Conservation (phyloP, 2,113 vertebrate genomes). For the Pelodiscus sinensis region DNA sequence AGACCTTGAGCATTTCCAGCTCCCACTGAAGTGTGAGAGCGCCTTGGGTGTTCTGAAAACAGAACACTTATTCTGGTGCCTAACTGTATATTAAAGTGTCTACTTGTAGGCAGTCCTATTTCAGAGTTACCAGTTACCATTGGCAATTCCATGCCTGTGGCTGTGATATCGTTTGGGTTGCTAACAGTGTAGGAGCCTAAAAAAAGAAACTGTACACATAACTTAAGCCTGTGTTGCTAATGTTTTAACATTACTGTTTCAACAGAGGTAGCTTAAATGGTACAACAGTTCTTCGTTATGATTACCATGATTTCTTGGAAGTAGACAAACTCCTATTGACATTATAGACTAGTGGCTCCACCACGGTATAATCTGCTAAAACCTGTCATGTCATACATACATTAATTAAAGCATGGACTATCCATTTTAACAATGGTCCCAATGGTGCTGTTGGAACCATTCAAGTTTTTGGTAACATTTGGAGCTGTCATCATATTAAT, state of each 20-base stretch:
- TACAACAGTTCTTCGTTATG: conserved; percentile 41
- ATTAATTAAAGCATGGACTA: conserved; percentile 46
- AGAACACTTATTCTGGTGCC: background rate
- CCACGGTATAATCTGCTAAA: conserved; percentile 8
- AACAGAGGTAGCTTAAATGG: background rate
- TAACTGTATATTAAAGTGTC: background rate
- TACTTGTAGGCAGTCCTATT: background rate
- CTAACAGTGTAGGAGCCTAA: background rate
- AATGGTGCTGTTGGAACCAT: background rate
- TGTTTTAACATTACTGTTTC: conserved; percentile 22
- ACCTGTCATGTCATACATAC: conserved; percentile 27
- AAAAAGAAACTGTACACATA: background rate
- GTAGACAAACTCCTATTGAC: conserved; percentile 37
- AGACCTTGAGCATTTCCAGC: background rate
- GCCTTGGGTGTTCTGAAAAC: background rate
- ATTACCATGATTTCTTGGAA: conserved; percentile 13
- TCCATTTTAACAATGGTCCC: conserved; percentile 21
- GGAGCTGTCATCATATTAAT: conserved; percentile 4
- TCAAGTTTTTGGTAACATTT: conserved; percentile 14
- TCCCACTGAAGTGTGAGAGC: background rate
- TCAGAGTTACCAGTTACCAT: background rate
- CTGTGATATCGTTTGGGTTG: background rate
- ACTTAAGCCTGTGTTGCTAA: conserved; percentile 9
- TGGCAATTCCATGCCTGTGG: background rate
- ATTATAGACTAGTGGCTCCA: conserved; percentile 6